Evolutionary conservation across 2,797 vertebrate species (phyloP).

Genomic region (Gastrophryne carolinensis): DNA sequence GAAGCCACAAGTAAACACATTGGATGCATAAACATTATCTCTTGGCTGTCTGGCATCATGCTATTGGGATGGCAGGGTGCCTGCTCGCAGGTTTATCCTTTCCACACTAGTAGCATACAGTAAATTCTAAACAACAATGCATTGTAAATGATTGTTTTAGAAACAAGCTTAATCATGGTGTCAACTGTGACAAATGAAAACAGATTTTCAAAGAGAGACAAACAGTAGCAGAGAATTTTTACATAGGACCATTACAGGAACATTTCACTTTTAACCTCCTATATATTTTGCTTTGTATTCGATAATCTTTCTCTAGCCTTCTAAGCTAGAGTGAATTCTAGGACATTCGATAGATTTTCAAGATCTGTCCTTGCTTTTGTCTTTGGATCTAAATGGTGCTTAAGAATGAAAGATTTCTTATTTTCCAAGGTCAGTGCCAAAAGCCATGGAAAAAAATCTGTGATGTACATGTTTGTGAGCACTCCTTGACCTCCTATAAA

Average conservation of each 20-base stretch:
- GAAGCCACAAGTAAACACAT: slow-evolving; percentile 80
- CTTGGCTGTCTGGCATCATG: slow-evolving; percentile 79
- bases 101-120: slow-evolving; percentile 77
- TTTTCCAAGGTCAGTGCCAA: neutral
- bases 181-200: slow-evolving; percentile 30
- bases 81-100: slow-evolving; percentile 81
- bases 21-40: slow-evolving; percentile 83
- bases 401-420: neutral
- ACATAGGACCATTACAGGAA: neutral
- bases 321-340: too few species aligned
- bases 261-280: neutral
- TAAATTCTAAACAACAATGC: slow-evolving; percentile 46
- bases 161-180: slow-evolving; percentile 25
- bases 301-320: neutral
- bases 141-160: slow-evolving; percentile 41
- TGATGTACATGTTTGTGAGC: too few species aligned
- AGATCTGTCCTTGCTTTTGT: neutral
- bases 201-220: slow-evolving; percentile 28
- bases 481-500: too few species aligned
- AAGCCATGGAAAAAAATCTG: too few species aligned
- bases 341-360: neutral
- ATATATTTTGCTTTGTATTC: neutral
- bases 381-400: neutral
- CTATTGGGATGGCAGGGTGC: slow-evolving; percentile 78
- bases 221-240: neutral